phyloP scores from a whole-genome alignment of 2,113 vertebrate species.

The Cnemophilus loriae region DNA sequence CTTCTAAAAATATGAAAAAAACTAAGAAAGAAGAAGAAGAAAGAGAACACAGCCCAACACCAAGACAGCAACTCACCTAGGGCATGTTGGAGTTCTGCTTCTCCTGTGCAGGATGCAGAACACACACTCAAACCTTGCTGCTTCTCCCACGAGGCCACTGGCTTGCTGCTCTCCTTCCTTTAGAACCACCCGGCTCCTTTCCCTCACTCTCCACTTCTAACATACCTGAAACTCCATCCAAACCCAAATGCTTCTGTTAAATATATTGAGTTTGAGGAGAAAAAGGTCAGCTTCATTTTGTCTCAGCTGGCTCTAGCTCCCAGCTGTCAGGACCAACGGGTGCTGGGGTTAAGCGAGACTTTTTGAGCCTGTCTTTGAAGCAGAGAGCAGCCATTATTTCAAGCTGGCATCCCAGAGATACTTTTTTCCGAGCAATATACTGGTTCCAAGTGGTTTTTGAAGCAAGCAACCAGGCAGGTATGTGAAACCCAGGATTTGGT shows the following conservation, averaged over 20 bases:
- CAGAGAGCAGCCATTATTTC: neutral
- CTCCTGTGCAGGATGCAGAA: neutral
- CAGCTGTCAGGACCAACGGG: neutral
- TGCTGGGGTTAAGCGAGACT: neutral
- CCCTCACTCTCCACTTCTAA: neutral
- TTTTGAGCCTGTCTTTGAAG: neutral
- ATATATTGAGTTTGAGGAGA: neutral
- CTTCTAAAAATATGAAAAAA: neutral
- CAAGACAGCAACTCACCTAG: neutral
- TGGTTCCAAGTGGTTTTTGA: neutral
- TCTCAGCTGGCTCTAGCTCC: neutral
- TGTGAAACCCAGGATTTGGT: neutral
- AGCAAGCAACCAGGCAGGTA: neutral
- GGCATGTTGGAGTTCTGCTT: fast-evolving
- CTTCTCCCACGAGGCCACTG: neutral
- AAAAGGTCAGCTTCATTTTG: neutral
- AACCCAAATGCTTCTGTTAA: neutral
- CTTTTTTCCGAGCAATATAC: neutral
- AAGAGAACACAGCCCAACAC: neutral
- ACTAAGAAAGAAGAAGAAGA: neutral
- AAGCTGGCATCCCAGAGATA: neutral
- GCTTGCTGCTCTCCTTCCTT: neutral
- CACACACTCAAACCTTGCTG: neutral
- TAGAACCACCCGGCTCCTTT: neutral
- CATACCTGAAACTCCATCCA: neutral